Evolutionary conservation across 1,140 invertebrate species (phyloP).

Genomic region (Heliconius himera): DNA sequence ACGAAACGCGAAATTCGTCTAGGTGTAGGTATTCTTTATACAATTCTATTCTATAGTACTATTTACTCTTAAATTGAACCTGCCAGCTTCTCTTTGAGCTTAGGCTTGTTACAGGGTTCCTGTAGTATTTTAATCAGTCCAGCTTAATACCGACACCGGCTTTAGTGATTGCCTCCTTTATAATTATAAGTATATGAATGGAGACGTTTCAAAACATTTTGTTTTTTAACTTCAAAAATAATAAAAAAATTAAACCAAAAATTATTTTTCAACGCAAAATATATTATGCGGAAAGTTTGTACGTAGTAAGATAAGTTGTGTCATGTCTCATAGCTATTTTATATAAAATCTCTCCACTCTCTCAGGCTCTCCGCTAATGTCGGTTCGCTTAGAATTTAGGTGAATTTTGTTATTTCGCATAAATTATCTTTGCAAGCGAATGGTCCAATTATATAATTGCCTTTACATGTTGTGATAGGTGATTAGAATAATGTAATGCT

Average conservation of each 20-base stretch:
- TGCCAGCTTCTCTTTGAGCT: conserved; percentile 38
- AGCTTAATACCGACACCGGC: background rate
- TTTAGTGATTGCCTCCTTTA: background rate
- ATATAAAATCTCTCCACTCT: too few species aligned
- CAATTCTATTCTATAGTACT: background rate
- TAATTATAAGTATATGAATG: too few species aligned
- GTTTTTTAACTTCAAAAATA: too few species aligned
- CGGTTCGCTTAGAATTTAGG: conserved; percentile 28
- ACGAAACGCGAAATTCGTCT: too few species aligned
- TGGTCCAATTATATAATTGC: conserved; percentile 72
- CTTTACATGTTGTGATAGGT: conserved; percentile 79
- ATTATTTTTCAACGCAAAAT: too few species aligned
- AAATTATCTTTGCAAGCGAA: conserved; percentile 64
- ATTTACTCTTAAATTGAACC: conserved; percentile 8
- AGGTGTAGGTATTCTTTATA: too few species aligned
- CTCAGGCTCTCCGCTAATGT: background rate
- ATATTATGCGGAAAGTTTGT: too few species aligned
- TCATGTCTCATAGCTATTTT: too few species aligned
- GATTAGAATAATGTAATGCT: conserved; percentile 51
- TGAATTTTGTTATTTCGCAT: conserved; percentile 35
- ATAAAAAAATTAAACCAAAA: too few species aligned
- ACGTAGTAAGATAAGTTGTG: too few species aligned
- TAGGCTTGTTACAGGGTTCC: conserved; percentile 33
- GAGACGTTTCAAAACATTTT: too few species aligned
- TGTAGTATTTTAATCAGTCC: conserved; percentile 12